Evolutionary conservation across 2,888 invertebrate genomes (phyloP).

Genomic region (Ochropacha duplaris): DNA sequence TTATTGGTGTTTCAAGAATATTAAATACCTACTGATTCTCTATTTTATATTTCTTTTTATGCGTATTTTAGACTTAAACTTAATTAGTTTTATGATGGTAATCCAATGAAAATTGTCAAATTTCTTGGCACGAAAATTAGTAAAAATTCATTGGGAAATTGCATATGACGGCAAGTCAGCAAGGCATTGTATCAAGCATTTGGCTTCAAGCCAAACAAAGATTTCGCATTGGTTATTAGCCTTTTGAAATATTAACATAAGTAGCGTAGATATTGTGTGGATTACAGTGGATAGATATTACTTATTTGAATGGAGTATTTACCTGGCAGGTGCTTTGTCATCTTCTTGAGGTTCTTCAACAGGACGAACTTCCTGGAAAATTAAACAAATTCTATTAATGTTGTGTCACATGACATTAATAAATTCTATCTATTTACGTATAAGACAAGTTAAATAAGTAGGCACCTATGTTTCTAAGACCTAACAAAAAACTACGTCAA

Average conservation of each 20-base stretch:
- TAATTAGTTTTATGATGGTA: too few relatives aligned
- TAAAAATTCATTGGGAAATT: constrained; percentile 18
- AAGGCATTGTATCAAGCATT: constrained; percentile 12
- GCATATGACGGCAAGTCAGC: constrained; percentile 14
- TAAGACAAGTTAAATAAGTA: too few relatives aligned
- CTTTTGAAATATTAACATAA: not conserved
- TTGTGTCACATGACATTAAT: constrained; percentile 4
- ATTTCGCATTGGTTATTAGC: not conserved
- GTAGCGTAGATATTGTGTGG: not conserved
- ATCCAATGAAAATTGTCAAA: not conserved
- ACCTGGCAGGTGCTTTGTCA: constrained; percentile 54
- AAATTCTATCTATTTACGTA: too few relatives aligned
- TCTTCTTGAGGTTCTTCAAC: constrained; percentile 70
- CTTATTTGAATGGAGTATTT: constrained; percentile 16
- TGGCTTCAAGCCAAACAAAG: constrained; percentile 15
- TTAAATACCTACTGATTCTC: too few relatives aligned
- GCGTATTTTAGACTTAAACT: not conserved
- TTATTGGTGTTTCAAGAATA: not conserved
- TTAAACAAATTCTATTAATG: constrained; percentile 9
- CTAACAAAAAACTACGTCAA: too few relatives aligned
- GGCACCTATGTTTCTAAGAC: too few relatives aligned
- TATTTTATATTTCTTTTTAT: too few relatives aligned
- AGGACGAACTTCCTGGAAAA: constrained; percentile 69
- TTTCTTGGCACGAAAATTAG: not conserved
- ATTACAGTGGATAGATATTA: not conserved